Percentiles rank a stretch among this genome's conserved stretches.
phyloP scores from a whole-genome alignment of 2,797 vertebrate species.

The Myotis findleyi region DNA sequence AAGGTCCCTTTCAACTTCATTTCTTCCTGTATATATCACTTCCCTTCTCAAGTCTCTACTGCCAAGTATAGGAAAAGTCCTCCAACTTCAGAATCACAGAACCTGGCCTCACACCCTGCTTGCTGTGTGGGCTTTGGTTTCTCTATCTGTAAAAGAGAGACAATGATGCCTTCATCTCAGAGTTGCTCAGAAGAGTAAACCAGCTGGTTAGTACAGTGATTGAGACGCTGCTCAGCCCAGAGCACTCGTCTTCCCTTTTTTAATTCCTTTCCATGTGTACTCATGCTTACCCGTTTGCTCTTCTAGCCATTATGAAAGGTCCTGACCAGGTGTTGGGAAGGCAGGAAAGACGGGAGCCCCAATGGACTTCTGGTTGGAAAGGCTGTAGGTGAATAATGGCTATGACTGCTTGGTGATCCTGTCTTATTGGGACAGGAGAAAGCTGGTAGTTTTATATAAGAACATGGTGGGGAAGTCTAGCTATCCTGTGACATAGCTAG shows the following conservation, averaged over 20 bases:
- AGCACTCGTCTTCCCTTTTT: not conserved
- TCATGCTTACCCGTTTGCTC: not conserved
- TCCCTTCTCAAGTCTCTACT: not conserved
- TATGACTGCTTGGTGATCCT: not conserved
- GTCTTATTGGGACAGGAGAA: not conserved
- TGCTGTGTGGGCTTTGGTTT: not conserved
- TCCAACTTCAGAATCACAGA: constrained; percentile 7
- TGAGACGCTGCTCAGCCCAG: not conserved
- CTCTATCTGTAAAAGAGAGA: not conserved
- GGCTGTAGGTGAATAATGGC: not conserved
- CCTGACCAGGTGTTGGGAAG: not conserved
- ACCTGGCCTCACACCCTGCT: not conserved
- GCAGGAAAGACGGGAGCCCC: not conserved
- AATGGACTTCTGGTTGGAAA: not conserved
- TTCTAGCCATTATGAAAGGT: not conserved
- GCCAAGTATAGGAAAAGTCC: not conserved
- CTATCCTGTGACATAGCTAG: not conserved
- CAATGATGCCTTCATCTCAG: not conserved
- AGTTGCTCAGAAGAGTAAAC: not conserved
- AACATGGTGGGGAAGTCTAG: not conserved
- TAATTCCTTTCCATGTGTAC: not conserved
- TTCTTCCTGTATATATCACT: not conserved
- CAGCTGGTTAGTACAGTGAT: not conserved
- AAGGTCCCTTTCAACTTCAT: not conserved
- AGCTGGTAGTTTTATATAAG: not conserved